Evolutionary conservation across 2,888 invertebrate genomes (phyloP), one percentile per base, ranked within the genome.

Genomic region (Lycaena phlaeas): DNA sequence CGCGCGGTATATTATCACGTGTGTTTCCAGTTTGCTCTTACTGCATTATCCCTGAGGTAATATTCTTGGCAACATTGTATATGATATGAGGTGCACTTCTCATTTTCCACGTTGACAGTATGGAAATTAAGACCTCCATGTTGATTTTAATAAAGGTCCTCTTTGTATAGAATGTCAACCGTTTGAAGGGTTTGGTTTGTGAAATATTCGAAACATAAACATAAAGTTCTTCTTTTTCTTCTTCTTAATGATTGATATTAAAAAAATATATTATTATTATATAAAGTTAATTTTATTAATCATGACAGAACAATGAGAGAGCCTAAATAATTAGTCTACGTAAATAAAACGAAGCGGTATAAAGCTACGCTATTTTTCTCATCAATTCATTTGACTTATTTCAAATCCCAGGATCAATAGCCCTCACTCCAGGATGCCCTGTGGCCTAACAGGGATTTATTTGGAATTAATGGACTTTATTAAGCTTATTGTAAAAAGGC

Each of bases 101-200:
- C 68, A 66, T 72, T 62, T 61, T 52, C 51, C 44, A n/a, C 52
- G 68, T 69, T 75, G 68, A 71, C 70, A 68, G 59, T 67, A 74
- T 73, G 69, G 57, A 69, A 75, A 75, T 76, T 67, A 71, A 60
- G 53, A 57, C 48, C 59, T n/a, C n/a, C n/a, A 49, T 45, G 46
- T 57, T 54, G 59, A 59, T 64, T 68, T 66, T 72, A 71, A 72
- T 71, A 68, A n/a, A n/a, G n/a, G n/a, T n/a, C n/a, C n/a, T n/a
- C n/a, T n/a, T n/a, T n/a, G n/a, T n/a, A n/a, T n/a, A n/a, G n/a
- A n/a, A n/a, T n/a, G n/a, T n/a, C n/a, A n/a, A n/a, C n/a, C n/a
- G n/a, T n/a, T n/a, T n/a, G n/a, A n/a, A n/a, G n/a, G n/a, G n/a
- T n/a, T n/a, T n/a, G n/a, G n/a, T n/a, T n/a, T n/a, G n/a, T n/a